These are phyloP conservation scores for Myotis lucifugus DNA, from an alignment of 2,113 vertebrate species.

Conservation along the genomic window DNA sequence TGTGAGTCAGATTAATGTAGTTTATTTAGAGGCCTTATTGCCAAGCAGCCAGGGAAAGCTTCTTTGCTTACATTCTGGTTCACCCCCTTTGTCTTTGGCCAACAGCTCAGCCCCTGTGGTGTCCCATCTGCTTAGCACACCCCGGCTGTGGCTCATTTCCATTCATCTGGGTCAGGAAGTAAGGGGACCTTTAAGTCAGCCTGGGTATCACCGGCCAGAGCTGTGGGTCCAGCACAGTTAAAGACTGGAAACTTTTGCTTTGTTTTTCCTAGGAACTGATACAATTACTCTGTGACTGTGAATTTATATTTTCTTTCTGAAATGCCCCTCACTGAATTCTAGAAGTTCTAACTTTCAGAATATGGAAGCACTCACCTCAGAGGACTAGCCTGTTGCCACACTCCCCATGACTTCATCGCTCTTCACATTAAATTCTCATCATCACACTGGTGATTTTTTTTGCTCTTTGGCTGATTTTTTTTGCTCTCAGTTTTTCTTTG, in stretches of 20 bases:
- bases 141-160: conserved; percentile 40
- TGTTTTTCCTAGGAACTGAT: not conserved
- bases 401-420: not conserved
- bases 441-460: not conserved
- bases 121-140: conserved; percentile 67
- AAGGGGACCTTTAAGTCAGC: conserved; percentile 13
- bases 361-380: not conserved
- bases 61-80: conserved; percentile 70
- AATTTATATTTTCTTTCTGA: conserved; percentile 40
- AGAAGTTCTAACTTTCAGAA: conserved; percentile 33
- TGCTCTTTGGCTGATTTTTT: not conserved
- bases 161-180: conserved; percentile 48
- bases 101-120: conserved; percentile 57
- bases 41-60: conserved; percentile 76
- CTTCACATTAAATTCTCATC: not conserved
- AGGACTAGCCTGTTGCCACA: not conserved
- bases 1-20: conserved; percentile 69
- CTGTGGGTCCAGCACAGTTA: not conserved
- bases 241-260: not conserved
- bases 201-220: conserved; percentile 45
- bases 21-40: conserved; percentile 79
- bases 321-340: not conserved
- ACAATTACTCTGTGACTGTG: not conserved
- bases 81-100: conserved; percentile 70
- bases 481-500: not conserved